Evolutionary conservation across 2,797 vertebrate genomes (phyloP), one percentile per base, ranked within the genome.

Genomic region (Myripristis murdjan): DNA sequence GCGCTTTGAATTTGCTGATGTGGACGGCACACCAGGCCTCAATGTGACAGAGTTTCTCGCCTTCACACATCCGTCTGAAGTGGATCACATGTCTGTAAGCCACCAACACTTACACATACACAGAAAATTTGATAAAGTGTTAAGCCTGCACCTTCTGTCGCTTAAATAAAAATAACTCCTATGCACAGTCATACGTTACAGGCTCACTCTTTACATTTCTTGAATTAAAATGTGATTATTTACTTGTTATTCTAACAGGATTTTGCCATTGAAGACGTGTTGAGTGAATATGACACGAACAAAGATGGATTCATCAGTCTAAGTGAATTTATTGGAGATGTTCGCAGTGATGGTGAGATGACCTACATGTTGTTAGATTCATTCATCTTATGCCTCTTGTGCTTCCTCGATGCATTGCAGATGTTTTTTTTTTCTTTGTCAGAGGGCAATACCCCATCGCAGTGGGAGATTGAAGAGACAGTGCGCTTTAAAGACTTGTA

Each of bases 11-110:
- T 96, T 96, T 78, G 97, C 98, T 1, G 93, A 98, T 47, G 85
- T 90, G 49, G 96, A 98, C 71, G 88, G 82, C 22, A 77, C 70
- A 55, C 88, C 90, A 5, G 95, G 95, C n/a, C 92, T 99, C 23
- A 95, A 92, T 49, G 86, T 96, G 64, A 94, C 92, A 3, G 98
- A 99, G 86, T 98, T 98, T 81, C 93, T 98, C 26, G 97, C 97
- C 5, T 99, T 99, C 82, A 97, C 97, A 6, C 97, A 99, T 63
- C 97, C 98, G 0, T 97, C 98, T 74, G 98, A 99, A 91, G 96
- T 96, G 56, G 97, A 98, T 72, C 95, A 95, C 83, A 99, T 99
- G 98, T 95, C 90, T 93, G 98, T 98, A 91, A 95, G 96, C 48
- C 57, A 20, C 28, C 12, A 52, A 6, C 3, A 52, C 53, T 10